Conservation (phyloP, 2,888 invertebrate species). For the Coenonympha glycerion region DNA sequence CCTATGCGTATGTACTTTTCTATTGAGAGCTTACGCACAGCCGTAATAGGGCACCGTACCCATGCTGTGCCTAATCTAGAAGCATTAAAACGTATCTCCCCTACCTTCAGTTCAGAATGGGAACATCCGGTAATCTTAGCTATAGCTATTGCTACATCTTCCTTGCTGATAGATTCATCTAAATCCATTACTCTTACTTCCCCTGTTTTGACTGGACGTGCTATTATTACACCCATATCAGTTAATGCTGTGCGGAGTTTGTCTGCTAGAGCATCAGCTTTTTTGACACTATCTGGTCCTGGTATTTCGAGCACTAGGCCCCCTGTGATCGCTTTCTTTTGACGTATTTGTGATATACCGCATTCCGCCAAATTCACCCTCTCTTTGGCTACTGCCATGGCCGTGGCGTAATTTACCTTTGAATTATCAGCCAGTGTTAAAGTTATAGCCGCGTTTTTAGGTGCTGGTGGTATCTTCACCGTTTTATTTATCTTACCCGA, state of each 20-base stretch:
- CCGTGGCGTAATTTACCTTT: background rate
- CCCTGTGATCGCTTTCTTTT: slow-evolving; percentile 11
- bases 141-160: slow-evolving; percentile 13
- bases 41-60: too few species aligned
- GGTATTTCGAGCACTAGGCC: slow-evolving; percentile 5
- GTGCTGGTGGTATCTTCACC: background rate
- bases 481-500: background rate
- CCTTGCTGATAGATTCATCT: background rate
- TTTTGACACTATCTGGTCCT: background rate
- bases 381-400: background rate
- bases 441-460: background rate
- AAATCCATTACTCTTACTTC: slow-evolving; percentile 14
- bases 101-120: too few species aligned
- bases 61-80: too few species aligned
- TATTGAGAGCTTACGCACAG: too few species aligned
- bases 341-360: background rate
- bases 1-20: too few species aligned
- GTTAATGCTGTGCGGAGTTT: slow-evolving; percentile 4
- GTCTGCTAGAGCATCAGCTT: slow-evolving; percentile 7
- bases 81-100: too few species aligned
- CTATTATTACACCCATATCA: slow-evolving; percentile 3
- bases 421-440: background rate
- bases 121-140: slow-evolving; percentile 12
- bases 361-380: background rate
- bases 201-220: slow-evolving; percentile 12